A percentile compares a stretch with the other conserved stretches of the same genome.
These are phyloP conservation scores for Prionailurus bengalensis DNA, from an alignment of 2,113 vertebrate genomes.

Conservation along the genomic window DNA sequence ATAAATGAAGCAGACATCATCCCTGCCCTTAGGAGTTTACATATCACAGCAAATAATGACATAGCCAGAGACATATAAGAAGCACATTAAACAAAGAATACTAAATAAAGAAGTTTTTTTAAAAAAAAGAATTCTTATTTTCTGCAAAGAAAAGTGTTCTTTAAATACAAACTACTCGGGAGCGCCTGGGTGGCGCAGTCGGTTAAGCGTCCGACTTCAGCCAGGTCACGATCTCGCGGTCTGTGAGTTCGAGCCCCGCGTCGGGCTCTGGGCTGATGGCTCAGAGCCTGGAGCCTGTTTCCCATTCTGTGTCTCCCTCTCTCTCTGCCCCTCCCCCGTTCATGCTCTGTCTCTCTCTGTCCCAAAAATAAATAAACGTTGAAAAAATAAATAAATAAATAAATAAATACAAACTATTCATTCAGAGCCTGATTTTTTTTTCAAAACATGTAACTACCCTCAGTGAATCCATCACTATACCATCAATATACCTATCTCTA, in stretches of 20 bases:
- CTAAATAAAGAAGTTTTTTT: not conserved
- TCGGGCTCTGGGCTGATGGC: no score
- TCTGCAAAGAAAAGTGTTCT: constrained; percentile 23
- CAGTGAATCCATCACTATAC: not conserved
- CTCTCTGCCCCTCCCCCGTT: no score
- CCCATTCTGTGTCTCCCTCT: no score
- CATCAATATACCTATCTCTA: not conserved
- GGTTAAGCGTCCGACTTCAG: no score
- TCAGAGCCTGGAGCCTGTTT: no score
- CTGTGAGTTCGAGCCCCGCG: no score
- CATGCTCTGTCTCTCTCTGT: no score
- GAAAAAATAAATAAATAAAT: no score
- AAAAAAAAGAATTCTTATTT: constrained; percentile 15
- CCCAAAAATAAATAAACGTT: no score
- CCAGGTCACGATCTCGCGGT: no score
- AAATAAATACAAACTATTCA: not conserved
- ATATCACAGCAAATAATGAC: constrained; percentile 48
- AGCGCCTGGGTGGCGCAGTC: no score
- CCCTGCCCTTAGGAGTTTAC: constrained; percentile 23
- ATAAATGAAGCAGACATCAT: constrained; percentile 61
- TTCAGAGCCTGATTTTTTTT: not conserved
- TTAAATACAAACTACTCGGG: not conserved
- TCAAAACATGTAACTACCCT: not conserved
- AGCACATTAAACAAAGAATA: constrained; percentile 11
- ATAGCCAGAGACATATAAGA: constrained; percentile 33